These are phyloP conservation scores for Oligia strigilis DNA, from an alignment of 2,888 invertebrate genomes.

Conservation along the genomic window DNA sequence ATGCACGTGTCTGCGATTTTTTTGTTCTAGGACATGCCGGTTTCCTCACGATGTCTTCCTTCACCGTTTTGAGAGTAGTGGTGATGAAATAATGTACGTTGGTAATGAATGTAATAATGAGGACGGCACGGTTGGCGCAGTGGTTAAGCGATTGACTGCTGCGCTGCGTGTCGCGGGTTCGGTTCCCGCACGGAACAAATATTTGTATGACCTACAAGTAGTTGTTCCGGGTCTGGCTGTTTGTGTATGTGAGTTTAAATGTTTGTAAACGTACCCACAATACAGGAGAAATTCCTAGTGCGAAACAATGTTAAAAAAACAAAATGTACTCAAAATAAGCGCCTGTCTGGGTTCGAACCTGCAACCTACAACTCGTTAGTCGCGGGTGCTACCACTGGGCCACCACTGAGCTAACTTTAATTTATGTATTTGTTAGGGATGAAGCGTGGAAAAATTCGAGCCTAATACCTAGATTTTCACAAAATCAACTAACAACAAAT, in stretches of 20 bases:
- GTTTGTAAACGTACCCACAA: too few species aligned
- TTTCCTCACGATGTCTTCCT: background rate
- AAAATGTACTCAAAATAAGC: too few species aligned
- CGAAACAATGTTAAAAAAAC: too few species aligned
- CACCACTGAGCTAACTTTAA: background rate
- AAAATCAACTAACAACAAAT: conserved; percentile 40
- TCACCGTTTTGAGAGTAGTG: background rate
- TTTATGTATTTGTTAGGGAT: background rate
- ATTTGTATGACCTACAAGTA: too few species aligned
- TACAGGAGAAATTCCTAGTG: too few species aligned
- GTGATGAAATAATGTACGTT: background rate
- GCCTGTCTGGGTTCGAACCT: background rate
- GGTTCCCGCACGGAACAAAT: too few species aligned
- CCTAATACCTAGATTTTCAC: conserved; percentile 15
- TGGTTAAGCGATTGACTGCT: too few species aligned
- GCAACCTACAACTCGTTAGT: background rate
- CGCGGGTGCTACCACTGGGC: background rate
- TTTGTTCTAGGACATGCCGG: background rate
- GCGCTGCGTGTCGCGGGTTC: too few species aligned
- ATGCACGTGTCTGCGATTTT: background rate
- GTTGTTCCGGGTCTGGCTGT: too few species aligned
- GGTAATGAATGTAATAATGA: too few species aligned
- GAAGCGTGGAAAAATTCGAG: background rate
- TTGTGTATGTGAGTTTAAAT: too few species aligned
- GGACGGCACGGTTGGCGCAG: too few species aligned